These are phyloP conservation scores for Lepisosteus osseus DNA, from an alignment of 2,113 vertebrate species.

Conservation along the genomic window DNA sequence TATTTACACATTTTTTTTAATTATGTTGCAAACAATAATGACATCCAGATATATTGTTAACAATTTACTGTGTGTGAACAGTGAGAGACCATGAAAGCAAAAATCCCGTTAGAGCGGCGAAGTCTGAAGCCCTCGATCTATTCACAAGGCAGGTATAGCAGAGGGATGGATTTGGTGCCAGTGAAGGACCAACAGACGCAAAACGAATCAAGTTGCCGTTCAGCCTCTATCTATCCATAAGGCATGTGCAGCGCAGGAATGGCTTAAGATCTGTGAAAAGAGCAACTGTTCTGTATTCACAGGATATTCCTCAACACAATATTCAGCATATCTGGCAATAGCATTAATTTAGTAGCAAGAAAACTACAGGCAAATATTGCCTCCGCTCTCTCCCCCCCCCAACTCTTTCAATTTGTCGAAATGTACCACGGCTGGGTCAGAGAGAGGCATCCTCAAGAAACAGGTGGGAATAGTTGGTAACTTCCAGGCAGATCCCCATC, in stretches of 20 bases:
- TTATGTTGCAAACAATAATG: conserved; percentile 75
- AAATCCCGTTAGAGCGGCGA: conserved; percentile 51
- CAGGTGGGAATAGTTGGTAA: background rate
- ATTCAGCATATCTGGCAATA: conserved; percentile 19
- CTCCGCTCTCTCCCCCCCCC: conserved; percentile 30
- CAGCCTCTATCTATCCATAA: conserved; percentile 43
- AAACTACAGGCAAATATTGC: background rate
- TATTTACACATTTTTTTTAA: conserved; percentile 55
- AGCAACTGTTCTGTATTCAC: conserved; percentile 22
- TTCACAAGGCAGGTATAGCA: conserved; percentile 54
- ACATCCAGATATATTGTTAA: conserved; percentile 77
- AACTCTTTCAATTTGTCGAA: background rate
- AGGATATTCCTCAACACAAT: conserved; percentile 13
- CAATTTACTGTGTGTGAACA: conserved; percentile 67
- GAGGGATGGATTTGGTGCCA: conserved; percentile 42
- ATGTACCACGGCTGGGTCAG: background rate
- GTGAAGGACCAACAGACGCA: conserved; percentile 44
- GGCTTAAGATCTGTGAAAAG: conserved; percentile 56
- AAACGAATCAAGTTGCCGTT: conserved; percentile 24
- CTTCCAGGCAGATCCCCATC: background rate
- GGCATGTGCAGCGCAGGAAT: conserved; percentile 53
- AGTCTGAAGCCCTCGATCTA: conserved; percentile 57
- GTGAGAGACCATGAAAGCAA: conserved; percentile 63
- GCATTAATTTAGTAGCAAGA: conserved; percentile 20
- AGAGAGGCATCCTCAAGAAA: background rate